These are phyloP conservation scores for Lonchura striata DNA, from an alignment of 2,113 vertebrate genomes.

Conservation along the genomic window DNA sequence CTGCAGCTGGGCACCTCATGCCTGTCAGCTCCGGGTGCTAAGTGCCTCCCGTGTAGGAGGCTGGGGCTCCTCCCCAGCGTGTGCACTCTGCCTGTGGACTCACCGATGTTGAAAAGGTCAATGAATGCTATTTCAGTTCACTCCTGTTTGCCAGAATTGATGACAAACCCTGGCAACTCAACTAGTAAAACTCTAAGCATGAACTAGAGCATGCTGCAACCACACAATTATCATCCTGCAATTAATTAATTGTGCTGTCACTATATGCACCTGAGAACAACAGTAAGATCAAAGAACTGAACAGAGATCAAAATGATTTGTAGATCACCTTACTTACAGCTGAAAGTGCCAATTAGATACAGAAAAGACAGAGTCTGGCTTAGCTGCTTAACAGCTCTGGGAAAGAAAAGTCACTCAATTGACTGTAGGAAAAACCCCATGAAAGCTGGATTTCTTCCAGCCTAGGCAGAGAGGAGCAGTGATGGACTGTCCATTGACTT, in stretches of 20 bases:
- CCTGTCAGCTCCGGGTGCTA: not conserved
- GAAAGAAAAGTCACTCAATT: not conserved
- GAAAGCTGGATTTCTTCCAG: not conserved
- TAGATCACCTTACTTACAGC: constrained; percentile 35
- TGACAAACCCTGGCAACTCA: not conserved
- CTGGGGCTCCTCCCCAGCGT: not conserved
- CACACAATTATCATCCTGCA: constrained; percentile 1
- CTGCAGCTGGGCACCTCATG: not conserved
- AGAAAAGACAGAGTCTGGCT: not conserved
- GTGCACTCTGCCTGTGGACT: not conserved
- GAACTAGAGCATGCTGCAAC: not conserved
- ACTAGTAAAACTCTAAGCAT: not conserved
- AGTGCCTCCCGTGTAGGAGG: not conserved
- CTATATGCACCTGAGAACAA: constrained; percentile 47
- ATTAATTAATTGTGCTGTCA: constrained; percentile 58
- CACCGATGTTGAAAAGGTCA: not conserved
- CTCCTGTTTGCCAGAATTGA: not conserved
- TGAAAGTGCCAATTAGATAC: constrained; percentile 38
- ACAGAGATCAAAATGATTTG: constrained; percentile 61
- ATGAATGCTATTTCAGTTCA: not conserved
- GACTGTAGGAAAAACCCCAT: not conserved
- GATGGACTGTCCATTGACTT: not conserved
- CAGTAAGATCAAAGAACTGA: constrained; percentile 48
- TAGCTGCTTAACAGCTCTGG: not conserved
- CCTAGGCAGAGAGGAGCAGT: not conserved